A percentile compares a stretch with the other conserved stretches of the same genome.
Conservation (phyloP, 2,797 vertebrate genomes). For the Dryobates pubescens region DNA sequence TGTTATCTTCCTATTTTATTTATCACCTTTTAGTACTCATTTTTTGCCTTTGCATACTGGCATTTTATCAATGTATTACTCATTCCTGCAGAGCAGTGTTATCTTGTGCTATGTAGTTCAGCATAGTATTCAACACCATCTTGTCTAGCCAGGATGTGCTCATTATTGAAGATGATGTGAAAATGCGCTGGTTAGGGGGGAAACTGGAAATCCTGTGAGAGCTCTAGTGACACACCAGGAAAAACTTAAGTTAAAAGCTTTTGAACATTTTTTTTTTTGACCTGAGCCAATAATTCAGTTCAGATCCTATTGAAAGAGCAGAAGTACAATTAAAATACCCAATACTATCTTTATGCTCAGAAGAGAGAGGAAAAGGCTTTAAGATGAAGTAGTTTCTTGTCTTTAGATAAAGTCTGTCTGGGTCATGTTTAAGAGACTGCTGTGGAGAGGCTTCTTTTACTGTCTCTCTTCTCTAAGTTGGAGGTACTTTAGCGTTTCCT, state of each 20-base stretch:
- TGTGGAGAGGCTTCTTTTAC: neutral
- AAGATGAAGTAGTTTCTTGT: neutral
- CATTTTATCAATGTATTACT: neutral
- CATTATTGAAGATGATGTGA: neutral
- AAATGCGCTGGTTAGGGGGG: neutral
- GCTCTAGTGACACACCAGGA: neutral
- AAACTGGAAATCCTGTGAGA: neutral
- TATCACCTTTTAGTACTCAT: neutral
- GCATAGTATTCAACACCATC: accelerated
- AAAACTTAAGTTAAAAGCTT: neutral
- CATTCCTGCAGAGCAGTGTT: accelerated
- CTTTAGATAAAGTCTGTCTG: neutral
- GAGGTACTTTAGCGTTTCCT: constrained; percentile 6
- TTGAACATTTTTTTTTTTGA: neutral
- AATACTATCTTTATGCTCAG: neutral
- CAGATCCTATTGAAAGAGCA: neutral
- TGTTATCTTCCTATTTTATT: neutral
- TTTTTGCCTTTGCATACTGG: neutral
- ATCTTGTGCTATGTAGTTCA: neutral
- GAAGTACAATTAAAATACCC: neutral
- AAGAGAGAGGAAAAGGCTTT: neutral
- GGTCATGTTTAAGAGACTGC: neutral
- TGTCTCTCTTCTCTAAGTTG: neutral
- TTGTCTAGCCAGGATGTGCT: neutral
- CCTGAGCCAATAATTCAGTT: neutral